Evolutionary conservation across 2,888 invertebrate genomes (phyloP).

Genomic region (Taphrorychus bicolor): DNA sequence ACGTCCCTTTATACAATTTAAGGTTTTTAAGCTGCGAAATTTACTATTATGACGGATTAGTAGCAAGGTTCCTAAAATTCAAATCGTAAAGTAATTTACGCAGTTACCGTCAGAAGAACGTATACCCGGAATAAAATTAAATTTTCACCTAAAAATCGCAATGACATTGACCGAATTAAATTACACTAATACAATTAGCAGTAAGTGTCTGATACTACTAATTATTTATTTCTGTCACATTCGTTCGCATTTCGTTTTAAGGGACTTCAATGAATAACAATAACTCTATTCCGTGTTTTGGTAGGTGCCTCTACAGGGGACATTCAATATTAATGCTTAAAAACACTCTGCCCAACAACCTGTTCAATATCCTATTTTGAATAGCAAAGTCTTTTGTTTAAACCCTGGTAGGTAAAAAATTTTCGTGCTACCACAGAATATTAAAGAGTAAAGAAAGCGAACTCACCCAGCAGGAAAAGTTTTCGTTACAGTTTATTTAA

Average conservation of each 20-base stretch:
- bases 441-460: constrained; percentile 22
- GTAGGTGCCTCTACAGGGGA: no score
- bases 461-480: neutral
- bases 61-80: no score
- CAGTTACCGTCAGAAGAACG: no score
- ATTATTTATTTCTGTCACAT: constrained; percentile 30
- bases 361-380: no score
- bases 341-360: no score
- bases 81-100: no score
- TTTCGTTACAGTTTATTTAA: constrained; percentile 16
- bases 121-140: neutral
- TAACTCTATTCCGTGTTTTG: neutral
- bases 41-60: no score
- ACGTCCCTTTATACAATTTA: no score
- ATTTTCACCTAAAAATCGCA: neutral
- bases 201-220: constrained; percentile 14
- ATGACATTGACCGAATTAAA: neutral
- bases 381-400: no score
- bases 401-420: neutral
- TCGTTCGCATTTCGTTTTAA: constrained; percentile 32
- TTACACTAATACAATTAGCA: neutral
- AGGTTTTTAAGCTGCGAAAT: no score
- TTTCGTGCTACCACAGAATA: neutral
- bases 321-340: no score
- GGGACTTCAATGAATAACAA: constrained; percentile 19